Conservation (phyloP, 2,113 vertebrate species). For the Leptodactylus fuscus region DNA sequence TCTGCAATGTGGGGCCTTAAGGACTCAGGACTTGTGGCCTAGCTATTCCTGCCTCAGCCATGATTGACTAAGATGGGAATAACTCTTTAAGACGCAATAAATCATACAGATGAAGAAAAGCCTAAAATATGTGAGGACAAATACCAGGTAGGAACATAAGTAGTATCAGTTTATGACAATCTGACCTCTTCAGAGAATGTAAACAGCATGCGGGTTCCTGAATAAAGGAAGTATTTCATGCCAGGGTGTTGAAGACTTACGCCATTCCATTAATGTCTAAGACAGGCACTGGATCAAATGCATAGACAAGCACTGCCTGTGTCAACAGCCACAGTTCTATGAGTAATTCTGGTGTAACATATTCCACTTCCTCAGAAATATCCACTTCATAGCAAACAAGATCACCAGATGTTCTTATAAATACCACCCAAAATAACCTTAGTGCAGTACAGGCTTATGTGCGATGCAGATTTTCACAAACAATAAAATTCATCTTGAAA, state of each 20-base stretch:
- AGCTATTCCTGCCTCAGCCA: too few relatives aligned
- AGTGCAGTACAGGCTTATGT: not conserved
- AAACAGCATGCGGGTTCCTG: conserved; percentile 1
- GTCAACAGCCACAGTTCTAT: conserved; percentile 27
- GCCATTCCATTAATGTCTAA: conserved; percentile 3
- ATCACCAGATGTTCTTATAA: conserved; percentile 37
- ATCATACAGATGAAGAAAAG: not conserved
- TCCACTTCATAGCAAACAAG: conserved; percentile 34
- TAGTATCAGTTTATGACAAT: not conserved
- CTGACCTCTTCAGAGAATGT: not conserved
- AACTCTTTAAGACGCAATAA: not conserved
- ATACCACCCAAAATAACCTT: conserved; percentile 26
- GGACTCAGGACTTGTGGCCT: too few relatives aligned
- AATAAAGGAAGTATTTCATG: conserved; percentile 23
- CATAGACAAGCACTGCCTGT: conserved; percentile 20
- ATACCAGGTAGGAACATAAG: not conserved
- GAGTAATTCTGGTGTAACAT: conserved; percentile 45
- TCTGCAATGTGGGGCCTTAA: too few relatives aligned
- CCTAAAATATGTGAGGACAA: not conserved
- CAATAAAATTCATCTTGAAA: not conserved
- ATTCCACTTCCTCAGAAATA: conserved; percentile 43
- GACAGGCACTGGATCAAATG: conserved; percentile 28
- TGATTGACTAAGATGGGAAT: too few relatives aligned
- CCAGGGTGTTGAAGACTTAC: not conserved
- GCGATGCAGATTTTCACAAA: not conserved